A percentile compares a stretch with the other conserved stretches of the same genome.
Evolutionary conservation across 2,113 vertebrate species (phyloP).

Genomic region (Trichechus manatus): DNA sequence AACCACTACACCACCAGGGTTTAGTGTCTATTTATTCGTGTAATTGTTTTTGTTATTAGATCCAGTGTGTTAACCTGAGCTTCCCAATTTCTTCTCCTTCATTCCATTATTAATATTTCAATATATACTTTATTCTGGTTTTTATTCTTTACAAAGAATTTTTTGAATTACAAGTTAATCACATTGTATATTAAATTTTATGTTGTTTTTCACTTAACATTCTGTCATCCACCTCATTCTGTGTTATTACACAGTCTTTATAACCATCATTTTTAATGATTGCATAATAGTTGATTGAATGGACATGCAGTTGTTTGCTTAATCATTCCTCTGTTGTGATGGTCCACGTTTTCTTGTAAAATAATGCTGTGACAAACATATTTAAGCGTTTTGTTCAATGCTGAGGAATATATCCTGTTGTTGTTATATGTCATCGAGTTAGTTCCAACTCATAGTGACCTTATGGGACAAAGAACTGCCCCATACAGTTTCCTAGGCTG

Average conservation of each 20-base stretch:
- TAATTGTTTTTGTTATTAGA: background rate
- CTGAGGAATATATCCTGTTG: background rate
- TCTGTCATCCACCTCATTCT: background rate
- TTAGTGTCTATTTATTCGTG: background rate
- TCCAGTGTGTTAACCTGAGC: background rate
- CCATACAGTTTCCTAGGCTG: background rate
- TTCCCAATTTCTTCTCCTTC: background rate
- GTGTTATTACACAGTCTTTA: background rate
- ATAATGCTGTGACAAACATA: background rate
- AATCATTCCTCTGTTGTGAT: background rate
- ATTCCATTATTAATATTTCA: constrained; percentile 1
- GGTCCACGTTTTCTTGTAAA: background rate
- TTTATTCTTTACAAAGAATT: constrained; percentile 19
- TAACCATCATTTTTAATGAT: background rate
- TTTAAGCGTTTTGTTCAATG: background rate
- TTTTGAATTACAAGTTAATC: background rate
- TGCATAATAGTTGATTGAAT: background rate
- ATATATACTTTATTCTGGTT: constrained; percentile 25
- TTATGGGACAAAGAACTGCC: background rate
- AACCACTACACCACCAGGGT: no score
- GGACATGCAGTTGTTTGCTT: background rate
- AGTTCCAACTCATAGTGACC: background rate
- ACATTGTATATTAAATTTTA: background rate
- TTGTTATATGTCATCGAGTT: background rate
- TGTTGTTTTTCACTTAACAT: background rate